Evolutionary conservation across 2,113 vertebrate species (phyloP).

Genomic region (Lichenostomus cassidix): DNA sequence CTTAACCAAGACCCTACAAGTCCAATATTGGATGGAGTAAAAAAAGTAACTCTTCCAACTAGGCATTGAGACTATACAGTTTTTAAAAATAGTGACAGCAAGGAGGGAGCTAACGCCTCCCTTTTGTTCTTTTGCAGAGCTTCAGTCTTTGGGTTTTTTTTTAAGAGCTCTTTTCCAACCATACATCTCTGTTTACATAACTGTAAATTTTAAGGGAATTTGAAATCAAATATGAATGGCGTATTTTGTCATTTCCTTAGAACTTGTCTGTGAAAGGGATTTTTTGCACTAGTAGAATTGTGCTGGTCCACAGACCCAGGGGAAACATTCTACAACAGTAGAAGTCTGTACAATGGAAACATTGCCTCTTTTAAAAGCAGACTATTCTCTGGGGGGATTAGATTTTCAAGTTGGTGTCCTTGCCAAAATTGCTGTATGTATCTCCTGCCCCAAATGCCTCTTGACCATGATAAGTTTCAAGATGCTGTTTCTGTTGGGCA

Average conservation of each 20-base stretch:
- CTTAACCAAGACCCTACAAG: neutral
- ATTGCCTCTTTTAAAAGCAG: neutral
- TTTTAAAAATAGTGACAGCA: neutral
- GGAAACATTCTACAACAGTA: neutral
- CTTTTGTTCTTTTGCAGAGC: neutral
- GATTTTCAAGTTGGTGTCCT: neutral
- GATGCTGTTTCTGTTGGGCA: neutral
- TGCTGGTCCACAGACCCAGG: neutral
- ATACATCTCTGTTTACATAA: neutral
- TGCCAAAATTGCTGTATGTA: neutral
- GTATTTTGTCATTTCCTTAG: conserved; percentile 1
- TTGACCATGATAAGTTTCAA: neutral
- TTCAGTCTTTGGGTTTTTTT: neutral
- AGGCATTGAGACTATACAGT: neutral
- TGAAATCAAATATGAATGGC: neutral
- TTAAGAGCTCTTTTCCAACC: neutral
- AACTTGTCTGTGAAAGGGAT: conserved; percentile 23
- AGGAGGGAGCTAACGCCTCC: neutral
- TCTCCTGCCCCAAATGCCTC: conserved; percentile 18
- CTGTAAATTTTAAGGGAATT: conserved; percentile 27
- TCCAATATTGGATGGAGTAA: neutral
- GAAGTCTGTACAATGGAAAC: neutral
- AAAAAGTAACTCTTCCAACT: neutral
- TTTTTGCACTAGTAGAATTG: neutral
- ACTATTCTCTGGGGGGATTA: neutral